Evolutionary conservation across 2,113 vertebrate genomes (phyloP).

Genomic region (Mugil cephalus): DNA sequence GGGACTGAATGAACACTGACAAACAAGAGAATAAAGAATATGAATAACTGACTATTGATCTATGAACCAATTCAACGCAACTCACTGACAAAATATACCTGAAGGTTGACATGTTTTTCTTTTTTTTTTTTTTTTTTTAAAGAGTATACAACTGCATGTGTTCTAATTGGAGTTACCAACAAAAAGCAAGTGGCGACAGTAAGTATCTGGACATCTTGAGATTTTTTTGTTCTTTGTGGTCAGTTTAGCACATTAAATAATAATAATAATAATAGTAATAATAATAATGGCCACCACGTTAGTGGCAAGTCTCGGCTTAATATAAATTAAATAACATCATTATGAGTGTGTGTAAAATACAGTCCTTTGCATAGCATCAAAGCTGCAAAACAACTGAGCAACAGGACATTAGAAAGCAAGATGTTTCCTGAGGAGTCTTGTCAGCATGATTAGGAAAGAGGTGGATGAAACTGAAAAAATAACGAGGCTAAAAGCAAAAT

Average conservation of each 20-base stretch:
- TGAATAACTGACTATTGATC: slow-evolving; percentile 12
- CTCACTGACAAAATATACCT: background rate
- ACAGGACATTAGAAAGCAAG: too few species aligned
- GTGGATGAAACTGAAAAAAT: too few species aligned
- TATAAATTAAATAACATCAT: too few species aligned
- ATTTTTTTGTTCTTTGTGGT: background rate
- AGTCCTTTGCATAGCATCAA: too few species aligned
- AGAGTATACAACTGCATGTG: background rate
- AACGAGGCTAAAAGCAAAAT: too few species aligned
- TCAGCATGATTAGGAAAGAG: too few species aligned
- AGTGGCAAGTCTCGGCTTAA: background rate
- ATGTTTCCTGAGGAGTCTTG: too few species aligned
- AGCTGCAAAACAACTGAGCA: too few species aligned
- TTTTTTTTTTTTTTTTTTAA: slow-evolving; percentile 2
- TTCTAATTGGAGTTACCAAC: background rate
- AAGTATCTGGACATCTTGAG: background rate
- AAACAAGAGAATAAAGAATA: slow-evolving; percentile 5
- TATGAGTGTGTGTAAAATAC: too few species aligned
- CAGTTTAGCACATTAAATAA: background rate
- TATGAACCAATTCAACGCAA: background rate
- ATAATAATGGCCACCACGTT: background rate
- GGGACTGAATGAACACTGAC: slow-evolving; percentile 91
- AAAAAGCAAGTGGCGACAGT: background rate
- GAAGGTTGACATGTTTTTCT: background rate
- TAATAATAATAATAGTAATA: too few species aligned